phyloP scores from a whole-genome alignment of 1,140 invertebrate genomes.

The Hypsibius dujardini region DNA sequence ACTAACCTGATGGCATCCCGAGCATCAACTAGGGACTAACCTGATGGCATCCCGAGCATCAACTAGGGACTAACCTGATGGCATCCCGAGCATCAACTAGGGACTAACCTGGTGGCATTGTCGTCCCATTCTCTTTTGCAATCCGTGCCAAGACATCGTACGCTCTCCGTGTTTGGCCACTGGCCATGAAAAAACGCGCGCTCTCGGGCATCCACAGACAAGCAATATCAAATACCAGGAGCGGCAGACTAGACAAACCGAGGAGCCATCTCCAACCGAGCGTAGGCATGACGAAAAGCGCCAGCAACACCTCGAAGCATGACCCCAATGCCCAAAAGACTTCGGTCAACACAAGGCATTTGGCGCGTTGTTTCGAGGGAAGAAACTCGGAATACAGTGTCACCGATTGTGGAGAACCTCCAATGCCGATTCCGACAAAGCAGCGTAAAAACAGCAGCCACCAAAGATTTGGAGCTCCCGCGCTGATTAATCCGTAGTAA shows the following conservation, averaged over 20 bases:
- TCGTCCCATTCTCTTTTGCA: conserved; percentile 67
- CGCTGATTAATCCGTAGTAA: conserved; percentile 73
- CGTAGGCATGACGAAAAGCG: conserved; percentile 72
- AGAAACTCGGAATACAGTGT: conserved; percentile 91
- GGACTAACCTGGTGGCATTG: conserved; percentile 66
- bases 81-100: conserved; percentile 56
- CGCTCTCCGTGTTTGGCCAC: conserved; percentile 66
- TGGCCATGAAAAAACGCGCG: conserved; percentile 64
- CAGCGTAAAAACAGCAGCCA: conserved; percentile 76
- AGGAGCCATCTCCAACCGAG: conserved; percentile 78
- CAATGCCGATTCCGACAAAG: conserved; percentile 83
- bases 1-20: conserved; percentile 45
- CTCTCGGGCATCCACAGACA: conserved; percentile 80
- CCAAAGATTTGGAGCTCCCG: conserved; percentile 71
- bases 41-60: conserved; percentile 48
- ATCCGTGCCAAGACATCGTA: conserved; percentile 61
- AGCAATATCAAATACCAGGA: conserved; percentile 51
- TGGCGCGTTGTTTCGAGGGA: conserved; percentile 72
- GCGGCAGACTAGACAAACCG: conserved; percentile 63
- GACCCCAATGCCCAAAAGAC: conserved; percentile 90
- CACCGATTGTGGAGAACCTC: conserved; percentile 88
- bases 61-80: conserved; percentile 59
- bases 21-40: conserved; percentile 65
- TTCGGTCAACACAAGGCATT: conserved; percentile 81
- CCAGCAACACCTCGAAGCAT: conserved; percentile 72